Percentiles rank a stretch among this genome's conserved stretches.
Evolutionary conservation across 2,888 invertebrate species (phyloP).

Genomic region (Pseudanteris insignis): DNA sequence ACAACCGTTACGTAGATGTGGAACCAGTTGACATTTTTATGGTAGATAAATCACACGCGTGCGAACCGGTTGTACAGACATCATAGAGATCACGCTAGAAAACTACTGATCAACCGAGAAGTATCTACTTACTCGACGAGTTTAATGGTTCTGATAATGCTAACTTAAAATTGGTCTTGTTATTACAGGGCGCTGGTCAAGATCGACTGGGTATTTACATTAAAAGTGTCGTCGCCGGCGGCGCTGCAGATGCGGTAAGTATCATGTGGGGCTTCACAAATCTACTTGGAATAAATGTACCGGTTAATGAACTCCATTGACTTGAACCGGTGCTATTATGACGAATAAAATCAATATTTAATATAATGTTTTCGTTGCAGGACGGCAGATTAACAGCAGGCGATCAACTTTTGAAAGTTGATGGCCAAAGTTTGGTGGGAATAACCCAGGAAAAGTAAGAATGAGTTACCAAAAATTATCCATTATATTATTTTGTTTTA

Average conservation of each 20-base stretch:
- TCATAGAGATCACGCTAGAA: conserved; percentile 15
- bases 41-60: not conserved
- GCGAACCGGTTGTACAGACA: conserved; percentile 21
- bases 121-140: conserved; percentile 2
- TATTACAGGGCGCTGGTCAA: conserved; percentile 77
- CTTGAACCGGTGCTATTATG: conserved; percentile 1
- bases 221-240: conserved; percentile 96
- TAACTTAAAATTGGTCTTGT: conserved; percentile 16
- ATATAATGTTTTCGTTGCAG: conserved; percentile 58
- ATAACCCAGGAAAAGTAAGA: conserved; percentile 75
- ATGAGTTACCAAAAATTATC: not conserved
- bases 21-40: no score
- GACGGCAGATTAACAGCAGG: conserved; percentile 96
- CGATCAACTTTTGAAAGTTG: conserved; percentile 95
- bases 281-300: conserved; percentile 11
- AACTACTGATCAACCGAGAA: conserved; percentile 3
- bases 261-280: no score
- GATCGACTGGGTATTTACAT: conserved; percentile 95
- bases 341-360: not conserved
- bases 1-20: no score
- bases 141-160: conserved; percentile 18
- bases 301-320: conserved; percentile 11
- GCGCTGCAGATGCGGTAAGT: conserved; percentile 82
- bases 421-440: conserved; percentile 92
- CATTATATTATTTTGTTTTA: not conserved